Evolutionary conservation across 2,797 vertebrate genomes (phyloP), one percentile per base, ranked within the genome.

Genomic region (Crocidura indochinensis): DNA sequence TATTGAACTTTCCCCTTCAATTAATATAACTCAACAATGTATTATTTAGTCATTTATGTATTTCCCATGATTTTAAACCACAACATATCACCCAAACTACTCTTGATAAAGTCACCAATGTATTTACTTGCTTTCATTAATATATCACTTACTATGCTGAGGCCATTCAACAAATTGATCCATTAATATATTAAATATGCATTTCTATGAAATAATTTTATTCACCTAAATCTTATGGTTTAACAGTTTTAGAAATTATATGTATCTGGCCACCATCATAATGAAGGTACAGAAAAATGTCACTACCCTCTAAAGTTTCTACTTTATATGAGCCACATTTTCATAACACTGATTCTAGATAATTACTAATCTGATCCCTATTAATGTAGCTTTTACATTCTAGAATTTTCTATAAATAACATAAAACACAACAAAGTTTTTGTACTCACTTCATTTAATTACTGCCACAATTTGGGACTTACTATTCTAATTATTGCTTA

Each of bases 331-430:
- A 7, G 3, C 29, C 15, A 14, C 0, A 11, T 9, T 88, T 77
- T 84, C 1, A 8, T 49, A 27, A 74, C 15, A 5, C 10, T 26
- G 7, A 2, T 5, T 15, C 3, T 10, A 73, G 29, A 15, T 31
- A 72, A 7, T 0, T 8, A 22, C 14, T 38, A n/a, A 77, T 11
- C 2, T 81, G 38, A 51, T 73, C 51, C 46, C 68, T 2, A n/a
- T 77, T 24, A 27, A 19, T 77, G 10, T 24, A 71, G 53, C 73
- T 92, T 67, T 87, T 2, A 12, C 38, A 67, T 78, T 90, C 64
- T 38, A 90, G 14, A 75, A 75, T 84, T 84, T 85, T 3, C 17
- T 62, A 10, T n/a, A 38, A 27, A 84, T 49, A 20, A 2, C 1
- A 27, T 27, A 17, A 89, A 60, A 78, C 1, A 47, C 60, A 46